Conservation (phyloP, 1,140 invertebrate genomes). For the Bacillus rossius region DNA sequence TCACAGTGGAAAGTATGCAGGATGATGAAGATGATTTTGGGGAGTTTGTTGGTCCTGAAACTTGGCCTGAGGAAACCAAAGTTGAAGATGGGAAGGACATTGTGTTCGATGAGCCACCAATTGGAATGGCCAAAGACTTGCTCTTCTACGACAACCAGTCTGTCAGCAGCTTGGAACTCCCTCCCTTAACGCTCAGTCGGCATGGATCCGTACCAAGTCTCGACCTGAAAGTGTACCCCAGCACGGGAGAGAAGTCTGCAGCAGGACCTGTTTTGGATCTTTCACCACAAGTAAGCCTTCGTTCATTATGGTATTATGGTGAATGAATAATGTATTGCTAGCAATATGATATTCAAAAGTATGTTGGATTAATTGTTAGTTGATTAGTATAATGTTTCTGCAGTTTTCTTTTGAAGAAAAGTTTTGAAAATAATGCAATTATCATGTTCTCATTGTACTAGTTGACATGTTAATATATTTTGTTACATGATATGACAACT, state of each 20-base stretch:
- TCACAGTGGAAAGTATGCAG: not conserved
- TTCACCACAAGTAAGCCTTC: constrained; percentile 45
- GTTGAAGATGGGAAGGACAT: not conserved
- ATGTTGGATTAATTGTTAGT: not conserved
- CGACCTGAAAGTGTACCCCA: constrained; percentile 42
- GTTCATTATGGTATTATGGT: not conserved
- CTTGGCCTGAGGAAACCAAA: constrained; percentile 6
- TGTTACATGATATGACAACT: no score
- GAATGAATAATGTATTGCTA: not conserved
- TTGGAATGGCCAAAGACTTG: constrained; percentile 17
- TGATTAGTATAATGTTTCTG: constrained; percentile 4
- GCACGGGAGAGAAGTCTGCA: constrained; percentile 38
- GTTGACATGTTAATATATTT: not conserved
- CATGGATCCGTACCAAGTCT: constrained; percentile 47
- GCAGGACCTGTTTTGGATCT: constrained; percentile 39
- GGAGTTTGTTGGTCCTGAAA: constrained; percentile 29
- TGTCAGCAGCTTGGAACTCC: constrained; percentile 41
- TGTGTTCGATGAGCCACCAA: constrained; percentile 9
- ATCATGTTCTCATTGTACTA: not conserved
- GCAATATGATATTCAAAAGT: not conserved
- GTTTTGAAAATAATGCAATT: not conserved
- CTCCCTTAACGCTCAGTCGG: constrained; percentile 37
- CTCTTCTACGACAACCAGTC: constrained; percentile 39
- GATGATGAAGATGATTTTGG: constrained; percentile 33
- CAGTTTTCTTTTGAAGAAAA: not conserved